Conservation (phyloP, 2,113 vertebrate species). For the chimpanzee (Pan troglodytes) region DNA sequence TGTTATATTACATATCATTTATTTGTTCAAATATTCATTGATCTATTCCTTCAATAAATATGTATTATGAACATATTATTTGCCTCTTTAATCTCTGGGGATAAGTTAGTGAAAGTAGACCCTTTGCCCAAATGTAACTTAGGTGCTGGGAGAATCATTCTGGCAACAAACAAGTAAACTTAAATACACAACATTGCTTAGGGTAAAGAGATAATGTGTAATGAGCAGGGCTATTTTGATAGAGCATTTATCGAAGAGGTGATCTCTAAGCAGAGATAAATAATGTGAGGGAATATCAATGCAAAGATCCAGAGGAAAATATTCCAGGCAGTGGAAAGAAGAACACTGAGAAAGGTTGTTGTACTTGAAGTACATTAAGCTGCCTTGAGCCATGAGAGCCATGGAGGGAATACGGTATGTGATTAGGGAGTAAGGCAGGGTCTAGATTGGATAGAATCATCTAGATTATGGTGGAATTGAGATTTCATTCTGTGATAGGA, state of each 20-base stretch:
- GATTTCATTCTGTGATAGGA: background rate
- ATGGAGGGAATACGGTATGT: background rate
- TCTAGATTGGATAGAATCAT: rapidly evolving
- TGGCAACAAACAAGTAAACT: background rate
- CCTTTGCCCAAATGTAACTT: background rate
- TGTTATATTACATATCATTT: background rate
- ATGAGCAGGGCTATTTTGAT: background rate
- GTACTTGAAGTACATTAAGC: background rate
- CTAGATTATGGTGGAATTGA: background rate
- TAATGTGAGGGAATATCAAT: background rate
- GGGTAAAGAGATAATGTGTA: background rate
- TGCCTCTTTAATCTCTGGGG: background rate
- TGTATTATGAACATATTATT: background rate
- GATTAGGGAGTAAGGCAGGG: background rate
- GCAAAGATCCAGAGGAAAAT: background rate
- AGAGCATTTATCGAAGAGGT: background rate
- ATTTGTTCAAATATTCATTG: background rate
- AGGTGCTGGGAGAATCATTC: background rate
- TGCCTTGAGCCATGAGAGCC: background rate
- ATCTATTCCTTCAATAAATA: background rate
- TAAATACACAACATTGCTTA: background rate
- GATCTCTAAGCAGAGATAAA: background rate
- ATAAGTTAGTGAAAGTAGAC: background rate
- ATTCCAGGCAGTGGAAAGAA: background rate
- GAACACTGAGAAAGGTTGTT: background rate